Evolutionary conservation across 1,140 invertebrate genomes (phyloP).

Genomic region (Drosophila pandora): DNA sequence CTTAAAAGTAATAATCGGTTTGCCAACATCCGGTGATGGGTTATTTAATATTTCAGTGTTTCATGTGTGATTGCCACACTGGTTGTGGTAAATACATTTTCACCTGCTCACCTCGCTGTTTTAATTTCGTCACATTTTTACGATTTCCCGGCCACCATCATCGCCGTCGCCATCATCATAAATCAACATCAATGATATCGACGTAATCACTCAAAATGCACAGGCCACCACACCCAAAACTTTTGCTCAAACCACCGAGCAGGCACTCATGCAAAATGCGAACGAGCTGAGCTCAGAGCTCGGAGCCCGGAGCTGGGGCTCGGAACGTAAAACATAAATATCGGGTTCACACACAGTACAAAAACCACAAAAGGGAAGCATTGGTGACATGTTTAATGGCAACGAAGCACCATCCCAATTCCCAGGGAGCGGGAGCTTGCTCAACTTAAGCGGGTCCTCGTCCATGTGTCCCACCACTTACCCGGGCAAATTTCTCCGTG

Average conservation of each 20-base stretch:
- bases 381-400: slow-evolving; percentile 77
- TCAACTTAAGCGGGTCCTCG: slow-evolving; percentile 47
- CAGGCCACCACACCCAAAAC: slow-evolving; percentile 12
- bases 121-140: slow-evolving; percentile 53
- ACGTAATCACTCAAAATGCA: slow-evolving; percentile 79
- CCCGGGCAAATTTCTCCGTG: slow-evolving; percentile 57
- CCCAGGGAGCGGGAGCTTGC: neutral
- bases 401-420: slow-evolving; percentile 42
- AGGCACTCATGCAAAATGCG: slow-evolving; percentile 28
- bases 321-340: slow-evolving; percentile 63
- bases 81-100: slow-evolving; percentile 15
- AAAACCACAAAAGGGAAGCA: slow-evolving; percentile 65
- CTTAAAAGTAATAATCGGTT: too few species aligned
- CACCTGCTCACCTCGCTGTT: slow-evolving; percentile 35
- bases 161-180: slow-evolving; percentile 65
- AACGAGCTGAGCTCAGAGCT: slow-evolving; percentile 16
- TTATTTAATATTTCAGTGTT: slow-evolving; percentile 2
- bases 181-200: slow-evolving; percentile 82
- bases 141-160: slow-evolving; percentile 41
- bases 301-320: too few species aligned
- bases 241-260: neutral
- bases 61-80: neutral
- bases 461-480: slow-evolving; percentile 31
- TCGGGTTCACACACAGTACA: slow-evolving; percentile 33
- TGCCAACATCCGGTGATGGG: slow-evolving; percentile 4